phyloP scores from a whole-genome alignment of 2,797 vertebrate genomes.

The Phaenicophaeus curvirostris region DNA sequence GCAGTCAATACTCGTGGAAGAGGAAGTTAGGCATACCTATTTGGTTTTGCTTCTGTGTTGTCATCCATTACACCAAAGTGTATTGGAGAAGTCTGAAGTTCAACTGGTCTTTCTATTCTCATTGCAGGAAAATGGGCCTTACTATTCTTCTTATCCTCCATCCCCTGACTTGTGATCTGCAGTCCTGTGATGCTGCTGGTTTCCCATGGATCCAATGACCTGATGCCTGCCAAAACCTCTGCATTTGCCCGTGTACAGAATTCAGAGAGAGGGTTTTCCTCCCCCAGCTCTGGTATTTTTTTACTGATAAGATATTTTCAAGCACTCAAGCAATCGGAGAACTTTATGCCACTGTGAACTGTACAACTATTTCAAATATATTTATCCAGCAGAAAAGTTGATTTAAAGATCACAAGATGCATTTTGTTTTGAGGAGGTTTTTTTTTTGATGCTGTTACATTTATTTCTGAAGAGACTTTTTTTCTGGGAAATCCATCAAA shows the following conservation, averaged over 20 bases:
- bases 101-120: conserved; percentile 13
- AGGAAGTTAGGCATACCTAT: neutral
- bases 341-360: conserved; percentile 75
- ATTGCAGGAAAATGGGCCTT: conserved; percentile 87
- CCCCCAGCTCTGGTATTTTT: conserved; percentile 82
- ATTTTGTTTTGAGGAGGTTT: neutral
- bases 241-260: conserved; percentile 76
- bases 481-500: neutral
- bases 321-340: conserved; percentile 76
- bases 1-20: neutral
- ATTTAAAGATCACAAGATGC: conserved; percentile 51
- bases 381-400: conserved; percentile 73
- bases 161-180: conserved; percentile 85
- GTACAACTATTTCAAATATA: conserved; percentile 75
- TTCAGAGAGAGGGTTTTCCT: conserved; percentile 80
- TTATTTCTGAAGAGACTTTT: conserved; percentile 40
- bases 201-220: conserved; percentile 54
- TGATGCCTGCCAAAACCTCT: conserved; percentile 63
- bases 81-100: neutral
- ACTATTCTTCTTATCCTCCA: conserved; percentile 80
- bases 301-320: conserved; percentile 80
- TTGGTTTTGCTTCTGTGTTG: neutral
- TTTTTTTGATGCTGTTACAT: conserved; percentile 45
- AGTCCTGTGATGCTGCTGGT: conserved; percentile 48
- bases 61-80: neutral